Evolutionary conservation across 1,140 invertebrate genomes (phyloP).

Genomic region (Leucophenga varia): DNA sequence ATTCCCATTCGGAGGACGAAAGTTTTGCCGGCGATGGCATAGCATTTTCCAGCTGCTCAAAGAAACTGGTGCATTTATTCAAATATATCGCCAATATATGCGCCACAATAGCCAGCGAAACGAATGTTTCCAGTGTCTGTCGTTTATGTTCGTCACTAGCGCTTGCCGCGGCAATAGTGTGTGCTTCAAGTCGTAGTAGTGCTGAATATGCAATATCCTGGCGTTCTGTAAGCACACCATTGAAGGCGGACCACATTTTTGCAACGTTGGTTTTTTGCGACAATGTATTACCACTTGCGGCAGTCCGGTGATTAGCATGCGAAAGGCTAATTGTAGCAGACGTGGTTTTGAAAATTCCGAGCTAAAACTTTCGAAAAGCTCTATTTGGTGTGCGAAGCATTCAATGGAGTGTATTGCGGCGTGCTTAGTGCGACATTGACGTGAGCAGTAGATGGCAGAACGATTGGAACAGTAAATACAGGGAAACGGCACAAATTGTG

Average conservation of each 20-base stretch:
- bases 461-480: conserved; percentile 45
- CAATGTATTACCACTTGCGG: conserved; percentile 32
- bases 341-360: conserved; percentile 33
- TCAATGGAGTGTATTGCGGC: conserved; percentile 36
- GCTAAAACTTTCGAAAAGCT: conserved; percentile 35
- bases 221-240: conserved; percentile 29
- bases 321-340: conserved; percentile 31
- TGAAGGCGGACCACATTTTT: conserved; percentile 35
- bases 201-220: conserved; percentile 33
- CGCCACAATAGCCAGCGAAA: conserved; percentile 25
- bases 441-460: conserved; percentile 36
- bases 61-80: conserved; percentile 36
- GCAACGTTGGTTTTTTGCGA: conserved; percentile 35
- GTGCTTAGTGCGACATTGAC: conserved; percentile 34
- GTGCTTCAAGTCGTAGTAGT: conserved; percentile 24
- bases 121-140: conserved; percentile 20
- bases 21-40: conserved; percentile 30
- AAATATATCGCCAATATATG: conserved; percentile 36
- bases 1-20: conserved; percentile 32
- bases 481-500: conserved; percentile 37
- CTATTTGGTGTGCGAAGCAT: conserved; percentile 38
- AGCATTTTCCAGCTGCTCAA: conserved; percentile 32
- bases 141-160: too few relatives aligned
- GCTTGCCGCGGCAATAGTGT: too few relatives aligned
- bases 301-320: conserved; percentile 35